A percentile compares a stretch with the other conserved stretches of the same genome.
phyloP scores from a whole-genome alignment of 2,888 invertebrate genomes.

The Spatulosminthurus flaviceps region DNA sequence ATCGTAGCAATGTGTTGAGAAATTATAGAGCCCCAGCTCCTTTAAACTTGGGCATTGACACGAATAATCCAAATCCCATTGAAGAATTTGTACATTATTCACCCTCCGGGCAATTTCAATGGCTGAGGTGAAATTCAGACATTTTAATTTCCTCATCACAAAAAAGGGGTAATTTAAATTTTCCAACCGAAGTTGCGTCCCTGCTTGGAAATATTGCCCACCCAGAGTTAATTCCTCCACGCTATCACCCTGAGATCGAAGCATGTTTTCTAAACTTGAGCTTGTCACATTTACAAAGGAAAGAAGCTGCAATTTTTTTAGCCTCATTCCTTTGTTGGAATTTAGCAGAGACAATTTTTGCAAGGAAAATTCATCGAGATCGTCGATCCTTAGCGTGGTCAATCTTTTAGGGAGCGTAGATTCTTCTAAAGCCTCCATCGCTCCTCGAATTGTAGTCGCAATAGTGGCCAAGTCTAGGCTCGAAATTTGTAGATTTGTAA shows the following conservation, averaged over 20 bases:
- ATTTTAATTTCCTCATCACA: slow-evolving; percentile 20
- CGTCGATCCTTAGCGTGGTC: neutral
- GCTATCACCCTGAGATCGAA: slow-evolving; percentile 7
- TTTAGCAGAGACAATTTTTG: neutral
- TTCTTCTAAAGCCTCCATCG: neutral
- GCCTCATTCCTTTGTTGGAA: neutral
- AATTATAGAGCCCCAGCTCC: slow-evolving; percentile 12
- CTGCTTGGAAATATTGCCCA: slow-evolving; percentile 23
- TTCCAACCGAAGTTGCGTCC: neutral
- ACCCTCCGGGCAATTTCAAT: slow-evolving; percentile 23
- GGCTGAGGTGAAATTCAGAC: slow-evolving; percentile 28
- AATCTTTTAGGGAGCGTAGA: neutral
- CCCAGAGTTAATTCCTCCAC: slow-evolving; percentile 26
- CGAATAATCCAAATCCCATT: slow-evolving; percentile 24
- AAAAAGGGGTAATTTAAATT: slow-evolving; percentile 15
- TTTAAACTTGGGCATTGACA: neutral
- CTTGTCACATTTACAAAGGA: slow-evolving; percentile 6
- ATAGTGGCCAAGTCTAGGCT: slow-evolving; percentile 13
- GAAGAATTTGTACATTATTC: slow-evolving; percentile 4
- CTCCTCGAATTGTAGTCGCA: slow-evolving; percentile 27
- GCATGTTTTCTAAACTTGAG: neutral
- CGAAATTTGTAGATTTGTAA: neutral
- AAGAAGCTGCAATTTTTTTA: neutral
- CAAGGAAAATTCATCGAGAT: neutral
- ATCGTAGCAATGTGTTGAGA: slow-evolving; percentile 6